Evolutionary conservation across 2,888 invertebrate species (phyloP).

Genomic region (Noctuana brunneofusca): DNA sequence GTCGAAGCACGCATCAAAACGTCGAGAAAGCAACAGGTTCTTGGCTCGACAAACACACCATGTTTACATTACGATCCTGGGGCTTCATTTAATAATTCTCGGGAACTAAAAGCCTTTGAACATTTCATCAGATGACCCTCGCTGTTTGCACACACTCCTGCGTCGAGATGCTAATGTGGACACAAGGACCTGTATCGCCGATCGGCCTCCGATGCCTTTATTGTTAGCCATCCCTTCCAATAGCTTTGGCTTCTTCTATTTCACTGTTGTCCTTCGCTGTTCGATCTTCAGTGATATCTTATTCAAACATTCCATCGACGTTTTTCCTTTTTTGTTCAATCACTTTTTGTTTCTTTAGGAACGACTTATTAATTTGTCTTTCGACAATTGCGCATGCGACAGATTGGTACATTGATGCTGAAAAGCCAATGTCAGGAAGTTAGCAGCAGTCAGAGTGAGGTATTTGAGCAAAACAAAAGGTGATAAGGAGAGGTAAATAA

Average conservation of each 20-base stretch:
- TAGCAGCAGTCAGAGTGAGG: conserved; percentile 54
- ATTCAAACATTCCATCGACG: conserved; percentile 55
- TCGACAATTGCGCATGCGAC: conserved; percentile 3
- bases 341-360: conserved; percentile 33
- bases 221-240: conserved; percentile 70
- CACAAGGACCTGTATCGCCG: conserved; percentile 82
- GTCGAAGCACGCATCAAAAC: conserved; percentile 74
- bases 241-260: conserved; percentile 72
- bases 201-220: conserved; percentile 76
- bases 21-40: conserved; percentile 81
- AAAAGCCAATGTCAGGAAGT: conserved; percentile 32
- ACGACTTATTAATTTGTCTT: conserved; percentile 16
- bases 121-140: conserved; percentile 83
- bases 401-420: conserved; percentile 3
- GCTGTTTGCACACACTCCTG: conserved; percentile 81
- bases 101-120: conserved; percentile 84
- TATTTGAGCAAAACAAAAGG: conserved; percentile 81
- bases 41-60: conserved; percentile 72
- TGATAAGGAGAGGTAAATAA: conserved; percentile 82
- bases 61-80: conserved; percentile 83
- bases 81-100: conserved; percentile 83
- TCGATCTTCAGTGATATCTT: conserved; percentile 68
- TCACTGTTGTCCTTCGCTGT: conserved; percentile 66
- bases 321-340: conserved; percentile 36
- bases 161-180: conserved; percentile 82